Evolutionary conservation across 2,113 vertebrate species (phyloP).

Genomic region (Fulmarus glacialis): DNA sequence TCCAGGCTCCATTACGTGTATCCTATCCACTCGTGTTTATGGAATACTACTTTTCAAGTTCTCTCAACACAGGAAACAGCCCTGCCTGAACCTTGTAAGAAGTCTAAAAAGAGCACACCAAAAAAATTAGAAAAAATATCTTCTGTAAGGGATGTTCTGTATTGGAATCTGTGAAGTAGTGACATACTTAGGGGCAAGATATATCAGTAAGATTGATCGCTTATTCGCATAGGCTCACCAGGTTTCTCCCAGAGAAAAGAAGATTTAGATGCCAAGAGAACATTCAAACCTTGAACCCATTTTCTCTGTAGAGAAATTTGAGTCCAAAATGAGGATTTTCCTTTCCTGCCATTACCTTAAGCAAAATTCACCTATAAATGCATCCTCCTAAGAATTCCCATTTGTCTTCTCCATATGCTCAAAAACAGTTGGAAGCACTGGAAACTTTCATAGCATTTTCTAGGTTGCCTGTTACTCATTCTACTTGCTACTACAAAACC

Average conservation of each 20-base stretch:
- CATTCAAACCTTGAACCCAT: neutral
- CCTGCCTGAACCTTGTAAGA: neutral
- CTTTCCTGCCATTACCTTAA: neutral
- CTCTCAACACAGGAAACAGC: neutral
- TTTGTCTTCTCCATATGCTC: neutral
- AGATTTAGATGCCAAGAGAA: neutral
- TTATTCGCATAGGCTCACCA: neutral
- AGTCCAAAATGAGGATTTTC: neutral
- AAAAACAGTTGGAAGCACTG: neutral
- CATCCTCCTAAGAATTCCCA: neutral
- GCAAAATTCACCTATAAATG: neutral
- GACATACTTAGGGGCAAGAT: fast-evolving
- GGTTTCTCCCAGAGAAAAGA: neutral
- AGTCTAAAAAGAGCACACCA: neutral
- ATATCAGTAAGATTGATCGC: neutral
- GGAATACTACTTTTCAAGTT: neutral
- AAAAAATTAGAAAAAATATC: neutral
- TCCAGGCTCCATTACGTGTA: neutral
- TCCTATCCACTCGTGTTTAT: neutral
- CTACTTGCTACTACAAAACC: neutral
- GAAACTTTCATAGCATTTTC: neutral
- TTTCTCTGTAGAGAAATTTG: neutral
- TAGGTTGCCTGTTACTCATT: neutral
- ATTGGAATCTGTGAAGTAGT: neutral
- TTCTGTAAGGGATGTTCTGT: neutral